These are phyloP conservation scores for Ypsolopha sequella DNA, from an alignment of 2,888 invertebrate species.

Conservation along the genomic window DNA sequence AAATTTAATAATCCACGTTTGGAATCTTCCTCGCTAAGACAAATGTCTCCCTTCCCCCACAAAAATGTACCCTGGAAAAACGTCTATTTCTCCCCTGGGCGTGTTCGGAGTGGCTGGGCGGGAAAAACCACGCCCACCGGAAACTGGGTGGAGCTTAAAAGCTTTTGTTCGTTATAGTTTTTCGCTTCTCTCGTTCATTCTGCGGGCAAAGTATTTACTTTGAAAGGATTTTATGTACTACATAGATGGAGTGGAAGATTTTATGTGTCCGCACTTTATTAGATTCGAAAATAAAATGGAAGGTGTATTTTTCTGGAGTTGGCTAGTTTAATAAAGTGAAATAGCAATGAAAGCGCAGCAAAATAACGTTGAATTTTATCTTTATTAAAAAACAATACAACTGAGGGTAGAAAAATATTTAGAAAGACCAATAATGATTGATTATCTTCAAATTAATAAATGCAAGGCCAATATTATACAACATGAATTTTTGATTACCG, in stretches of 20 bases:
- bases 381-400: neutral
- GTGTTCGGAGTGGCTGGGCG: slow-evolving; percentile 20
- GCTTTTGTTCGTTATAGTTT: neutral
- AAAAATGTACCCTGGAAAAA: slow-evolving; percentile 29
- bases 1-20: slow-evolving; percentile 54
- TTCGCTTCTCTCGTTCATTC: neutral
- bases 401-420: no score
- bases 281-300: neutral
- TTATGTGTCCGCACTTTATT: neutral
- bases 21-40: slow-evolving; percentile 29
- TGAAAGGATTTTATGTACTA: neutral
- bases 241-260: no score
- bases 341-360: neutral
- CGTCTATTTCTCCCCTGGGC: slow-evolving; percentile 10
- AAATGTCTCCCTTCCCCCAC: slow-evolving; percentile 46
- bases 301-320: neutral
- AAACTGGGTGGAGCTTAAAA: slow-evolving; percentile 12
- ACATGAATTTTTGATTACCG: no score
- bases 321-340: neutral
- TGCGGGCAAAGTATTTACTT: neutral
- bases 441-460: no score
- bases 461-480: no score
- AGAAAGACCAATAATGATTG: no score
- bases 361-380: neutral
- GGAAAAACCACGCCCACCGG: slow-evolving; percentile 18